Base-by-base conservation (phyloP, 2,888 invertebrate species). In the Agapostemon virescens region DNA sequence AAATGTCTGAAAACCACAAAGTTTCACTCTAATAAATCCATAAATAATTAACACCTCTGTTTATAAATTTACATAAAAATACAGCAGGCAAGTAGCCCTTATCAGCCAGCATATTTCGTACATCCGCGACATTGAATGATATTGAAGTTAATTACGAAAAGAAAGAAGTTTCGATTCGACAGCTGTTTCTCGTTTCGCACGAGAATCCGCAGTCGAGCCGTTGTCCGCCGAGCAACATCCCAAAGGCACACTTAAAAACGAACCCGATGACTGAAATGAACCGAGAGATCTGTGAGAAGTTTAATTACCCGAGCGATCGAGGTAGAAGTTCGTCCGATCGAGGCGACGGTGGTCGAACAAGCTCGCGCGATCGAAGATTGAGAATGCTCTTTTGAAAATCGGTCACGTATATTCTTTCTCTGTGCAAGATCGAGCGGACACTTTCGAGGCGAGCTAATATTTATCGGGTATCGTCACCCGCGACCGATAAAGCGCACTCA, bases 401-500 rank as follows among this genome's bases (percentile, higher is more conserved):
- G 7, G 55, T 55, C 55, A 30, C 36, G 36, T 38, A 58, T 33
- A 33, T 17, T 38, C n/a, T 55, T 36, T 52, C 52, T n/a, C 36
- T 20, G 6, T 45, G 33, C 6, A 6, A 36, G 23, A 69, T 69
- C 55, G 36, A 61, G 23, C 76, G 40, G 69, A 69, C 49, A 69
- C 42, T 76, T 64, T 42, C 33, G 33, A 11, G n/a, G 11, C 17
- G 26, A 42, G 15, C 52, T 69, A 55, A 69, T 78, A 70, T 70
- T 79, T 77, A 79, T 74, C 74, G 23, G 58, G 6, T 2, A 64
- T 40, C 68, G 40, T 77, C 74, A 52, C 38, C 45, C 30, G n/a
- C 42, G 26, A 17, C 11, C 71, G 49, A 76, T 61, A 69, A 61
- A 30, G 23, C 33, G 49, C 33, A 26, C 55, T 45, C 36, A 17